phyloP scores from a whole-genome alignment of 1,140 invertebrate genomes.

The Diachasmimorpha longicaudata region DNA sequence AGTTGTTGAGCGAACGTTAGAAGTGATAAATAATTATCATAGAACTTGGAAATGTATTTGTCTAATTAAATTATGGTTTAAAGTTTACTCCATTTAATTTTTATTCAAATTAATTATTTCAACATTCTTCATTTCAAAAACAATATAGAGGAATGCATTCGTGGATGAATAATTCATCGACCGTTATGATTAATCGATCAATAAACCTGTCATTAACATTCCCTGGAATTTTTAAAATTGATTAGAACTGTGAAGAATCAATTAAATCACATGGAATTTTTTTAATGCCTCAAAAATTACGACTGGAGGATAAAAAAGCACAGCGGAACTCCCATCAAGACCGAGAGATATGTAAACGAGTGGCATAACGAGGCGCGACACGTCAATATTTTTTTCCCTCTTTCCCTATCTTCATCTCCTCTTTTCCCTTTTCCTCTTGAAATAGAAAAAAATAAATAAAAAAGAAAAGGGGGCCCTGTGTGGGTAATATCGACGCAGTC shows the following conservation, averaged over 20 bases:
- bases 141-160: no score
- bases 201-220: no score
- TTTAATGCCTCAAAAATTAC: not conserved
- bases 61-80: no score
- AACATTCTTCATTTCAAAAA: no score
- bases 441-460: not conserved
- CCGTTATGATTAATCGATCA: no score
- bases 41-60: no score
- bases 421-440: not conserved
- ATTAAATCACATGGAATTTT: not conserved
- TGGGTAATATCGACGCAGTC: constrained; percentile 43
- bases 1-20: no score
- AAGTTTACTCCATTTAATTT: no score
- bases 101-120: no score
- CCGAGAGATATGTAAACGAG: constrained; percentile 14
- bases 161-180: no score
- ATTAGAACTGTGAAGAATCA: not conserved
- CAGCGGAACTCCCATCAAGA: constrained; percentile 6
- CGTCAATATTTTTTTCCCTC: constrained; percentile 6
- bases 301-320: not conserved
- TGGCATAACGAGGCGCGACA: constrained; percentile 8
- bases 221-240: no score
- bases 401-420: constrained; percentile 9
- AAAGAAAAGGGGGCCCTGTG: not conserved
- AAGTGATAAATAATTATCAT: no score